These are phyloP conservation scores for Conomelus anceps DNA, from an alignment of 2,888 invertebrate genomes.

Conservation along the genomic window DNA sequence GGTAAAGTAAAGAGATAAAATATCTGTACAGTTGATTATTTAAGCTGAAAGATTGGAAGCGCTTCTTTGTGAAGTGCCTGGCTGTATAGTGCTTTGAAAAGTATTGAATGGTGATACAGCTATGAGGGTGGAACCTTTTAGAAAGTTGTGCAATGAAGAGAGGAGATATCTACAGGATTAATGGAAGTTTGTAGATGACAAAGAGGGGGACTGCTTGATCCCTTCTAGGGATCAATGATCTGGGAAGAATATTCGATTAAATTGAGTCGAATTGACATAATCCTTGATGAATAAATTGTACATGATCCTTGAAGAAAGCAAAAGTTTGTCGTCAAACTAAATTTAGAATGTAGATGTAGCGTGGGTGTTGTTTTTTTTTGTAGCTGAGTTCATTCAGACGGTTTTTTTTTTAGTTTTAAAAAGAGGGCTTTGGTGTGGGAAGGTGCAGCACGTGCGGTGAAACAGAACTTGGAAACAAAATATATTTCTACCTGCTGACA, in stretches of 20 bases:
- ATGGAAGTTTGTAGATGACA: not conserved
- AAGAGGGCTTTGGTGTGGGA: not conserved
- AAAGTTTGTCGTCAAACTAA: not conserved
- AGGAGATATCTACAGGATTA: not conserved
- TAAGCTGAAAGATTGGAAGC: not conserved
- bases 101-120: not conserved
- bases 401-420: not conserved
- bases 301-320: not conserved
- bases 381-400: not conserved
- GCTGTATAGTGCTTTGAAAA: not conserved
- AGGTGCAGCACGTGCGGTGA: not conserved
- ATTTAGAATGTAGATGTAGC: not conserved
- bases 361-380: not conserved
- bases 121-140: not conserved
- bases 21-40: not conserved
- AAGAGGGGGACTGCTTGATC: not conserved
- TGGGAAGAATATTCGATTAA: not conserved
- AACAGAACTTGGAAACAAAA: not conserved
- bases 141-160: not conserved
- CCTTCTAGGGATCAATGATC: not conserved
- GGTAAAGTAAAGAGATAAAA: not conserved
- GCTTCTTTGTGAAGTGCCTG: not conserved
- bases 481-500: not conserved
- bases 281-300: not conserved
- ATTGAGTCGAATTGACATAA: not conserved